Base-by-base conservation (phyloP, 2,888 invertebrate species). In the Caenorhabditis auriculariae region DNA sequence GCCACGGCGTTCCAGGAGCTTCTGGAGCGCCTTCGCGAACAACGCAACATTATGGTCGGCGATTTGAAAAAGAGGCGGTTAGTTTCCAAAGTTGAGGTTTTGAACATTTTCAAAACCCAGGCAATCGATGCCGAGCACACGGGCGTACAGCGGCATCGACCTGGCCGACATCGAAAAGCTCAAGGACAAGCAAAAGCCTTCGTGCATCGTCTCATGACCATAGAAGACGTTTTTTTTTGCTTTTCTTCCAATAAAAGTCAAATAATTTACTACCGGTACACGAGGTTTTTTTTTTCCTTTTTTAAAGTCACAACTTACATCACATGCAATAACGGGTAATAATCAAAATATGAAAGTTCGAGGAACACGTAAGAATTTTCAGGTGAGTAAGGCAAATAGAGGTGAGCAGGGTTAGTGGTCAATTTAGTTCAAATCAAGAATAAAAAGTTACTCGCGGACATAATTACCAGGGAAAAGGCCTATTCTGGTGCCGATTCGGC, bases 381-480 rank as follows among this genome's bases (percentile, higher is more conserved):
- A n/a, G n/a, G n/a, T n/a, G n/a, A n/a, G n/a, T n/a, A n/a, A n/a
- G n/a, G n/a, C n/a, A n/a, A n/a, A n/a, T n/a, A n/a, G n/a, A n/a
- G n/a, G n/a, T n/a, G n/a, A n/a, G n/a, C n/a, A n/a, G n/a, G n/a
- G n/a, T n/a, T n/a, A n/a, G n/a, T n/a, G n/a, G n/a, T n/a, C n/a
- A n/a, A n/a, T n/a, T n/a, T n/a, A n/a, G n/a, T n/a, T n/a, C n/a
- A n/a, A n/a, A n/a, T n/a, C n/a, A n/a, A n/a, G n/a, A n/a, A n/a
- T n/a, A n/a, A n/a, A 12, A 32, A n/a, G n/a, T 50, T 58, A 69
- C 70, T 85, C 85, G 66, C 84, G 83, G 17, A 88, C 86, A 75
- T 88, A 88, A 81, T 88, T 88, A 29, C 86, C 86, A 1, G 88
- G 88, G 69, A 88, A 87, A 4, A 88, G 83, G 6, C 88, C 88